These are phyloP conservation scores for Naso thynnoides DNA, from an alignment of 2,797 vertebrate species.

Conservation along the genomic window DNA sequence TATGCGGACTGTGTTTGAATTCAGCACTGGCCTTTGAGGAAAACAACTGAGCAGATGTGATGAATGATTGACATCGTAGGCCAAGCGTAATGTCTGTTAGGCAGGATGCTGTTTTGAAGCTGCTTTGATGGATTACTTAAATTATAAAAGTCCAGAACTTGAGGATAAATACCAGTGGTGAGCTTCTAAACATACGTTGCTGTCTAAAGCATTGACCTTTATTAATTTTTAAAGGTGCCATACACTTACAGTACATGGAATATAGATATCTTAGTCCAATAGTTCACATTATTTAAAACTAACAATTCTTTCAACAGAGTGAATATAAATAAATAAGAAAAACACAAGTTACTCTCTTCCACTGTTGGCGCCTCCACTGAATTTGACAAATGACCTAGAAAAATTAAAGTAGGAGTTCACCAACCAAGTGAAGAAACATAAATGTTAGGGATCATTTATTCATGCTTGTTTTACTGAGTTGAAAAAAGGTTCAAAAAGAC, in stretches of 20 bases:
- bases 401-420: neutral
- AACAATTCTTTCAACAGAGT: neutral
- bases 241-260: neutral
- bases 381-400: neutral
- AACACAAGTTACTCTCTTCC: neutral
- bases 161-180: neutral
- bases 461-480: neutral
- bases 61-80: neutral
- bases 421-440: neutral
- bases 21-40: constrained; percentile 1
- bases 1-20: neutral
- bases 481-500: constrained; percentile 28
- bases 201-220: neutral
- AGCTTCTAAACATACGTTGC: neutral
- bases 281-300: neutral
- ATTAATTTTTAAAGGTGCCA: neutral
- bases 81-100: neutral
- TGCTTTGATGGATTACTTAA: neutral
- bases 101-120: neutral
- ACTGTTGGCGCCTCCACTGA: neutral
- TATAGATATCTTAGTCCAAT: neutral
- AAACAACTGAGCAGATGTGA: constrained; percentile 5
- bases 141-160: neutral
- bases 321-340: neutral
- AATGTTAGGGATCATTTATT: neutral